These are phyloP conservation scores for Sesamia nonagrioides DNA, from an alignment of 1,140 invertebrate genomes.

Conservation along the genomic window DNA sequence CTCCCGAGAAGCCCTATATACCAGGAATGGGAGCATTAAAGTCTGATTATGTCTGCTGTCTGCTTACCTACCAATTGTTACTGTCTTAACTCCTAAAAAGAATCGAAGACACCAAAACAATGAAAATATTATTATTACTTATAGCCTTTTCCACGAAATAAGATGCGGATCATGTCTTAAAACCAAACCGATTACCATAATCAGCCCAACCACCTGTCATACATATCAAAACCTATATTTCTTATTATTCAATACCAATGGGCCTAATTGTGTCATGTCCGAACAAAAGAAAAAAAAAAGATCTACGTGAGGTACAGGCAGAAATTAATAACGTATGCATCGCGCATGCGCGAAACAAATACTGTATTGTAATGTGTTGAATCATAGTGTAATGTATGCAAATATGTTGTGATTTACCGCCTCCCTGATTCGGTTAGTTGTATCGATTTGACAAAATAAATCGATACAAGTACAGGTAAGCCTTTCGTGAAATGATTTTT, in stretches of 20 bases:
- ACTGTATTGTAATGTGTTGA: constrained; percentile 79
- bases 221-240: constrained; percentile 1
- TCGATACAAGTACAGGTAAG: too few relatives aligned
- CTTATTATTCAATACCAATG: constrained; percentile 32
- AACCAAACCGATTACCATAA: constrained; percentile 4
- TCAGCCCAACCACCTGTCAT: constrained; percentile 9
- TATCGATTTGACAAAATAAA: too few relatives aligned
- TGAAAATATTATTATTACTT: not conserved
- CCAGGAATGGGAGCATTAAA: too few relatives aligned
- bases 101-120: not conserved
- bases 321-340: constrained; percentile 61
- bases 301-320: constrained; percentile 4
- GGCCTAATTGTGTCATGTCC: constrained; percentile 45
- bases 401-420: constrained; percentile 71
- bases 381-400: constrained; percentile 79
- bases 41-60: too few relatives aligned
- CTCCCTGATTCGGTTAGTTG: constrained; percentile 56
- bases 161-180: constrained; percentile 12
- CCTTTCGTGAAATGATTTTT: constrained; percentile 18
- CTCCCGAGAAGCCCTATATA: too few relatives aligned
- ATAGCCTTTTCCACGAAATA: too few relatives aligned
- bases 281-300: constrained; percentile 40
- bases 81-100: too few relatives aligned
- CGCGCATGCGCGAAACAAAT: constrained; percentile 64
- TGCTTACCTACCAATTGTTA: too few relatives aligned